Conservation (phyloP, 1,140 invertebrate species). For the Drosophila hydei region DNA sequence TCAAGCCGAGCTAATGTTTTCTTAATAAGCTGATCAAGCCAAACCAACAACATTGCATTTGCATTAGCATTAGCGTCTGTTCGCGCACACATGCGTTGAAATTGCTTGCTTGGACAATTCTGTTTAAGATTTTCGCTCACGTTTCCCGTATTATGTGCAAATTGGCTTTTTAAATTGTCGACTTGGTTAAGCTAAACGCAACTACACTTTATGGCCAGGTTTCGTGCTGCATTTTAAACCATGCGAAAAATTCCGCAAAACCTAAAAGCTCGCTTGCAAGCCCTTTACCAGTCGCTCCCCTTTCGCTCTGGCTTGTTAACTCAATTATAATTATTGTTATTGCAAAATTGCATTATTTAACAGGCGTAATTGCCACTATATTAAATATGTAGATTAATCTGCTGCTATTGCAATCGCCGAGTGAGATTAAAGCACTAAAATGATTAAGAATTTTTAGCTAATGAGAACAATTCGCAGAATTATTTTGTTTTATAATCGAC, state of each 20-base stretch:
- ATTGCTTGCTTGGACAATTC: slow-evolving; percentile 40
- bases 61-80: slow-evolving; percentile 68
- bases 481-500: not conserved
- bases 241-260: slow-evolving; percentile 69
- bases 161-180: slow-evolving; percentile 82
- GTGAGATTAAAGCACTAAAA: not conserved
- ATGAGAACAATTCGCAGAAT: slow-evolving; percentile 1
- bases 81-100: slow-evolving; percentile 46
- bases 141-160: slow-evolving; percentile 78
- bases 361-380: slow-evolving; percentile 65
- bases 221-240: slow-evolving; percentile 77
- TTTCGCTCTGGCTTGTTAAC: slow-evolving; percentile 37
- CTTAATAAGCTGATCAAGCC: slow-evolving; percentile 59
- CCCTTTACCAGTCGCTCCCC: slow-evolving; percentile 7
- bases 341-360: slow-evolving; percentile 74
- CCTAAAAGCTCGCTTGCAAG: slow-evolving; percentile 7
- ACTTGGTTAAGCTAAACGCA: slow-evolving; percentile 78
- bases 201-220: slow-evolving; percentile 77
- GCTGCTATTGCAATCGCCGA: slow-evolving; percentile 26
- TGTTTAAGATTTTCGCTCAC: slow-evolving; percentile 75
- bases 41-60: slow-evolving; percentile 62
- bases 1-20: slow-evolving; percentile 62
- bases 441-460: not conserved
- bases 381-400: slow-evolving; percentile 62
- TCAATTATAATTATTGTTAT: slow-evolving; percentile 75